Conservation (phyloP, 2,797 vertebrate genomes). For the Bovichtus variegatus region DNA sequence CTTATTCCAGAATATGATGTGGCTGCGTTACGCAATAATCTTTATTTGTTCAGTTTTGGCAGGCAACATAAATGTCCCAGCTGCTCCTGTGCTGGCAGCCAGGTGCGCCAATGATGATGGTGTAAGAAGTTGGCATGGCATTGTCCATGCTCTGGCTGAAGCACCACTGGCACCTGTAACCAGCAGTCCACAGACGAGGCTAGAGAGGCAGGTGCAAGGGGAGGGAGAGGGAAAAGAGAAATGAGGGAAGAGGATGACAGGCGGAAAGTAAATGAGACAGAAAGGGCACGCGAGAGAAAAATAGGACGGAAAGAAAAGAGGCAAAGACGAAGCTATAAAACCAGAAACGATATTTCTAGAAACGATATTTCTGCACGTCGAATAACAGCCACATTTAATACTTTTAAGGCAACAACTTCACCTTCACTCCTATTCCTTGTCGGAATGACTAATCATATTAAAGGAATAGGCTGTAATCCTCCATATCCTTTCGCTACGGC, state of each 20-base stretch:
- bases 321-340: conserved; percentile 29
- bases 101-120: conserved; percentile 61
- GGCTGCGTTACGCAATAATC: conserved; percentile 37
- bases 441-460: conserved; percentile 60
- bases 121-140: conserved; percentile 53
- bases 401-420: conserved; percentile 34
- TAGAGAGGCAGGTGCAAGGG: conserved; percentile 33
- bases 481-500: conserved; percentile 46
- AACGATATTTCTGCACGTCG: conserved; percentile 35
- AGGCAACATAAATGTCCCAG: conserved; percentile 52
- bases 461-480: conserved; percentile 61
- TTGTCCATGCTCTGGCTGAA: conserved; percentile 45
- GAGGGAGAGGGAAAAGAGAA: conserved; percentile 1
- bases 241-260: conserved; percentile 39
- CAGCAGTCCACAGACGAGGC: conserved; percentile 34
- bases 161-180: conserved; percentile 45
- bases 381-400: conserved; percentile 32
- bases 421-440: conserved; percentile 38
- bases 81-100: conserved; percentile 56
- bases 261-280: conserved; percentile 57
- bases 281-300: conserved; percentile 34
- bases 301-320: conserved; percentile 23
- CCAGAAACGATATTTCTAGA: too few species aligned
- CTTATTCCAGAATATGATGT: conserved; percentile 39
- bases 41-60: conserved; percentile 59